Evolutionary conservation across 2,888 invertebrate genomes (phyloP), one percentile per base, ranked within the genome.

Genomic region (Acronicta leporina): DNA sequence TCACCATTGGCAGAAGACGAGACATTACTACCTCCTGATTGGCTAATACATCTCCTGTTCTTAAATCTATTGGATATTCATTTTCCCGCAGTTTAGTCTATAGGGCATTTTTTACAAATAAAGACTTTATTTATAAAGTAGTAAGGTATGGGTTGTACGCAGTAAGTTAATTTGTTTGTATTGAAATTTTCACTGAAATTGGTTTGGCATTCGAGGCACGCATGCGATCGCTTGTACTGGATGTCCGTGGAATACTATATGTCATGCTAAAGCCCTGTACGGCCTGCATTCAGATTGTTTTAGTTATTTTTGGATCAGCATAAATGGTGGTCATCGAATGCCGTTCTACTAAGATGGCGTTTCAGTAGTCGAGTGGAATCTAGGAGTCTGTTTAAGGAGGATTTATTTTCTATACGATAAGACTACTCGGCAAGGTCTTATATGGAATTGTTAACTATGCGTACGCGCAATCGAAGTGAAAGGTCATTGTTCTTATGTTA

Each of bases 271-370:
- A 84, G 77, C 87, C 86, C 75, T 86, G 77, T 88, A 90, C 82
- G 88, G 89, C 76, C 75, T 81, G 88, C 85, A 88, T 89, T 88
- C 82, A 86, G 87, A 91, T 88, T 84, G 85, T 83, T 87, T 87
- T 83, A 81, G 83, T 87, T 88, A 86, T 89, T 89, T 89, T 87
- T 83, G 82, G 80, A 83, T 80, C 71, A 71, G 74, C 71, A 78
- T 80, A 81, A 77, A 80, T 75, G 77, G 77, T 47, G 49, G 62
- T 77, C 63, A 73, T 75, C 75, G 68, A 68, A 71, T 71, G 56
- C 54, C 49, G 56, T 68, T 74, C 49, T 40, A 67, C 67, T 44
- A 63, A 74, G 60, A 74, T 73, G 73, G 71, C 57, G 42, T 50
- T 45, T 63, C 11, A 13, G 44, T 47, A 50, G 60, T 53, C 40